Evolutionary conservation across 2,888 invertebrate genomes (phyloP), one percentile per base, ranked within the genome.

Genomic region (Diadegma fenestrale): DNA sequence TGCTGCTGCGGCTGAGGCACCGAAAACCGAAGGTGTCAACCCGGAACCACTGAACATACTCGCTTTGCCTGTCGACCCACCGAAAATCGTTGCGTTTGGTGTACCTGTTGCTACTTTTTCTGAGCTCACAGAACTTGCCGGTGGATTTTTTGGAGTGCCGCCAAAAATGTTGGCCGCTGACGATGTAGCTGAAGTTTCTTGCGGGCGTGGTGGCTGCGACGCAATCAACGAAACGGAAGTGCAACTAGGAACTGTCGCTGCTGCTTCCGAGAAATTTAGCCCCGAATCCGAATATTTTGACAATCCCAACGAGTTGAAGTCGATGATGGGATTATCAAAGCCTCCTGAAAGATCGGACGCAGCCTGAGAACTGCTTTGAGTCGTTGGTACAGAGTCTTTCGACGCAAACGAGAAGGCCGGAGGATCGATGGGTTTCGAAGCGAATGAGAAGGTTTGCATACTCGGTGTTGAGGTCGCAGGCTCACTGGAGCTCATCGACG

Each of bases 371-470:
- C 86, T 61, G 14, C 86, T 37, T 72, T 88, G 87, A 41, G 45
- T 69, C 63, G 86, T 6, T 17, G 87, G 78, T 8, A 77, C 48
- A 26, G 80, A 33, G 58, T 87, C 41, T 64, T 89, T 89, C 33
- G 86, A 77, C 1, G 85, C 81, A 14, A 88, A 85, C 2, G 88
- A 80, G 48, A 88, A 80, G 5, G 85, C 82, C 12, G 87, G 84
- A 4, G 80, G 17, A 68, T 85, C 85, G 0, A 86, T 72, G 2
- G 90, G 76, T 66, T 90, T 91, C 3, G 89, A 84, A 26, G 89
- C 88, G 30, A 90, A 91, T 1, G 91, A 91, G 73, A 90, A 89
- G 68, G 80, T 79, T 69, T 87, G 87, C 5, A 86, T 66, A 33
- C 17, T 84, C 12, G 86, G 76, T 48, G 87, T 41, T 17, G 87